Percentiles rank a stretch among this genome's conserved stretches.
phyloP scores from a whole-genome alignment of 2,113 vertebrate genomes.

The Neofelis nebulosa region DNA sequence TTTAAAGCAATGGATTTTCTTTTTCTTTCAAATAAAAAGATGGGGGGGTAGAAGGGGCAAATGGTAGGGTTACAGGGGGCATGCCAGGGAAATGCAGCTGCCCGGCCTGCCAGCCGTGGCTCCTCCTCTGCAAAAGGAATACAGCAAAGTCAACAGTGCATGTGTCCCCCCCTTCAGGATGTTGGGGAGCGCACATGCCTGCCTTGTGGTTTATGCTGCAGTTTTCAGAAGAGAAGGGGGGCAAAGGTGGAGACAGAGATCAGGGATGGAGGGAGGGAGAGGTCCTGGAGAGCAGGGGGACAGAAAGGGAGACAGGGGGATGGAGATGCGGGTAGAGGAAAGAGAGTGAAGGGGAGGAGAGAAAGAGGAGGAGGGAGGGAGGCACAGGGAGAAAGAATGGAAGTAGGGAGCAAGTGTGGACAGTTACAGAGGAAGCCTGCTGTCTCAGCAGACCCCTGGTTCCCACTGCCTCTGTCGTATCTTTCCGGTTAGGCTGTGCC shows the following conservation, averaged over 20 bases:
- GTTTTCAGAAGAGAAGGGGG: background rate
- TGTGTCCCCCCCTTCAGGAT: background rate
- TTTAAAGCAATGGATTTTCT: background rate
- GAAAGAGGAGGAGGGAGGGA: background rate
- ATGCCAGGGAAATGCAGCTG: background rate
- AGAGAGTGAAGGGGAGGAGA: background rate
- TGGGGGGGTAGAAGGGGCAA: background rate
- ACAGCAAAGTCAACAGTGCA: background rate
- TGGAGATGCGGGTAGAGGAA: background rate
- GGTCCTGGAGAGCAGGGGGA: background rate
- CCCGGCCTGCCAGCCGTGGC: background rate
- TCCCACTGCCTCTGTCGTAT: background rate
- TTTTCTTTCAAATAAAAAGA: constrained; percentile 33
- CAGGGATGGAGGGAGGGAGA: background rate
- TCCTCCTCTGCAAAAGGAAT: background rate
- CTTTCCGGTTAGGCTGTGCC: background rate
- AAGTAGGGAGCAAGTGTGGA: background rate
- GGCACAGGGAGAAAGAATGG: background rate
- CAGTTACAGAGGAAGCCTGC: background rate
- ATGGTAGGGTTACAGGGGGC: background rate
- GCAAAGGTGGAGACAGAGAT: background rate
- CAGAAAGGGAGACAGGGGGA: background rate
- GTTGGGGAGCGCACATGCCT: rapidly evolving
- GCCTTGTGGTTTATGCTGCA: background rate
- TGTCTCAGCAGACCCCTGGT: background rate